These are phyloP conservation scores for Zingel zingel DNA, from an alignment of 2,113 vertebrate genomes.

Conservation along the genomic window DNA sequence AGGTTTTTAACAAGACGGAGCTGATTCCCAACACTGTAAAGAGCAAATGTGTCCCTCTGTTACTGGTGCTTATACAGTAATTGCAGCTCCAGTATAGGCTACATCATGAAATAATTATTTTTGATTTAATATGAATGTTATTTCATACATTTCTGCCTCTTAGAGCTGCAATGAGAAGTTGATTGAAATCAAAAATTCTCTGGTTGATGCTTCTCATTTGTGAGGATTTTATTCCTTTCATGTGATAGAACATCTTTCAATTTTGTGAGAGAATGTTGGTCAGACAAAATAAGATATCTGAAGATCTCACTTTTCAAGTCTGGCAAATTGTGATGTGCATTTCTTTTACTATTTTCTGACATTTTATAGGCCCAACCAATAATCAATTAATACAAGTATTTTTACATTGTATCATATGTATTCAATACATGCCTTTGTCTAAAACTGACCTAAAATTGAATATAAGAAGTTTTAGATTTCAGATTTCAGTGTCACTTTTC, in stretches of 20 bases:
- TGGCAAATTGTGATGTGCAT: neutral
- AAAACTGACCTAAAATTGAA: slow-evolving; percentile 33
- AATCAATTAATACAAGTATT: neutral
- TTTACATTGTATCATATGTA: neutral
- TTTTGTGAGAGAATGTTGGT: neutral
- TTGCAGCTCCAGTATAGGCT: neutral
- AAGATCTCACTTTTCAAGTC: neutral
- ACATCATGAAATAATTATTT: neutral
- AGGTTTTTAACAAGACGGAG: slow-evolving; percentile 65
- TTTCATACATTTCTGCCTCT: neutral
- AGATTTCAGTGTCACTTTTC: slow-evolving; percentile 68
- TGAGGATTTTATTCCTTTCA: neutral
- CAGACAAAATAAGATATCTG: neutral
- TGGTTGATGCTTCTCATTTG: neutral
- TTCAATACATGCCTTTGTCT: neutral
- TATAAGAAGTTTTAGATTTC: slow-evolving; percentile 56
- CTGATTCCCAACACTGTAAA: slow-evolving; percentile 39
- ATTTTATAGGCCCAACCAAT: neutral
- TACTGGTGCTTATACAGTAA: slow-evolving; percentile 20
- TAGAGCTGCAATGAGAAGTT: neutral
- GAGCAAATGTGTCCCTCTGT: slow-evolving; percentile 27
- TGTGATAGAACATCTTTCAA: neutral
- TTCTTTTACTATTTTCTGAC: neutral
- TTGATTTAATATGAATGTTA: neutral
- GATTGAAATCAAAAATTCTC: neutral